These are phyloP conservation scores for Fulica atra DNA, from an alignment of 2,113 vertebrate genomes.

Conservation along the genomic window DNA sequence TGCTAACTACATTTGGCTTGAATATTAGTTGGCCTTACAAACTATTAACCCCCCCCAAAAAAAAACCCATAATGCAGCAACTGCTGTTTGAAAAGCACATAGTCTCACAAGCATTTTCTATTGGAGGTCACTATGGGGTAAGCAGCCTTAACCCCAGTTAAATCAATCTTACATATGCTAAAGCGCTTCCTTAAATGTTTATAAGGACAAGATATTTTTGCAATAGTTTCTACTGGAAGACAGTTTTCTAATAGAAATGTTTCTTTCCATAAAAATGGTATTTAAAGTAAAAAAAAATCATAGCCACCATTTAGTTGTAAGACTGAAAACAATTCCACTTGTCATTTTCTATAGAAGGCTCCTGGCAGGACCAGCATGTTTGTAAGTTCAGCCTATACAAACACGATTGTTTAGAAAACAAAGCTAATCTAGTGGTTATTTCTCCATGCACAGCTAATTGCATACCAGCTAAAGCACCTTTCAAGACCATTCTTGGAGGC, in stretches of 20 bases:
- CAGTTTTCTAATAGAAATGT: background rate
- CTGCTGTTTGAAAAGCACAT: background rate
- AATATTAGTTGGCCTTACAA: background rate
- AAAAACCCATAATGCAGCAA: background rate
- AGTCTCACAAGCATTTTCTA: background rate
- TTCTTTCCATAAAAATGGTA: background rate
- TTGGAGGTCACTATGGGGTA: background rate
- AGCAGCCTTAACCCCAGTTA: background rate
- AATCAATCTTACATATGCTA: background rate
- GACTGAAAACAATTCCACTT: background rate
- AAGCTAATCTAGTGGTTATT: constrained; percentile 12
- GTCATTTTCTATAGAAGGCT: background rate
- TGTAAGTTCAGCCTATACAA: background rate
- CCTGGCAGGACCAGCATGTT: background rate
- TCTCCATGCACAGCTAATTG: constrained; percentile 35
- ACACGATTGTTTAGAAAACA: constrained; percentile 24
- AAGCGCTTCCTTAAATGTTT: background rate
- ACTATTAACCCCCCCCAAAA: background rate
- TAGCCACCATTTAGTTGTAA: background rate
- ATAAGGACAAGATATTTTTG: background rate
- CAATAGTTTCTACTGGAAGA: background rate
- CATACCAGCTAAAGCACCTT: background rate
- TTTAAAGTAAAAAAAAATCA: background rate
- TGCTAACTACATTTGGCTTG: background rate
- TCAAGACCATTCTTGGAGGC: background rate